Percentiles rank a stretch among this genome's conserved stretches.
Conservation (phyloP, 2,888 invertebrate species). For the Aspidapion aeneum region DNA sequence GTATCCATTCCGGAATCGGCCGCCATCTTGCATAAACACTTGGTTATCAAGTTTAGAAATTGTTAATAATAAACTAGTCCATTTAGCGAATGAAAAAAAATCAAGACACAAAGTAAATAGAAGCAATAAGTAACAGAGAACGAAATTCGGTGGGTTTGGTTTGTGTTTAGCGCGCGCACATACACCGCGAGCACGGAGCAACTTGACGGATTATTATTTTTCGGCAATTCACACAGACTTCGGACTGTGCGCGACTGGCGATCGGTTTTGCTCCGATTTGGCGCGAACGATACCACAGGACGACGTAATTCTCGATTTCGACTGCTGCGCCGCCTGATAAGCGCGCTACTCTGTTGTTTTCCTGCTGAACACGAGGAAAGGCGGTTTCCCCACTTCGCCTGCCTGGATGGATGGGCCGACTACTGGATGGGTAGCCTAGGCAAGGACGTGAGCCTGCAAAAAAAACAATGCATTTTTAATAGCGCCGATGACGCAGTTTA, state of each 20-base stretch:
- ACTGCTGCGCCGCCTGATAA: not conserved
- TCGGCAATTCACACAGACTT: not conserved
- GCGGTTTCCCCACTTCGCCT: not conserved
- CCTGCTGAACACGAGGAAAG: not conserved
- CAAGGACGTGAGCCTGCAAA: not conserved
- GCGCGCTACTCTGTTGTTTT: not conserved
- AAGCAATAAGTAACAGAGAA: no score
- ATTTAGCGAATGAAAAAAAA: no score
- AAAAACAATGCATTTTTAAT: no score
- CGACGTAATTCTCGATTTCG: not conserved
- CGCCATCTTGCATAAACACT: conserved; percentile 64
- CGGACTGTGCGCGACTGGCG: not conserved
- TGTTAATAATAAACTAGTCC: not conserved
- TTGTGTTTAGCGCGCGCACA: not conserved
- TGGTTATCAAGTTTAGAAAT: conserved; percentile 22
- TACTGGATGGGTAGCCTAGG: not conserved
- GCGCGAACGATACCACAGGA: not conserved
- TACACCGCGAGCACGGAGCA: not conserved
- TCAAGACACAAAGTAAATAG: no score
- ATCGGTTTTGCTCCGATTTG: not conserved
- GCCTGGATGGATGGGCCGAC: not conserved
- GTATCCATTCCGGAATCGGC: conserved; percentile 92
- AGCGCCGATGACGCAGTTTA: no score
- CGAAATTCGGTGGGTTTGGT: not conserved
- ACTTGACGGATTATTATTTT: not conserved